Conservation (phyloP, 2,888 invertebrate genomes). For the Halocaridina rubra region DNA sequence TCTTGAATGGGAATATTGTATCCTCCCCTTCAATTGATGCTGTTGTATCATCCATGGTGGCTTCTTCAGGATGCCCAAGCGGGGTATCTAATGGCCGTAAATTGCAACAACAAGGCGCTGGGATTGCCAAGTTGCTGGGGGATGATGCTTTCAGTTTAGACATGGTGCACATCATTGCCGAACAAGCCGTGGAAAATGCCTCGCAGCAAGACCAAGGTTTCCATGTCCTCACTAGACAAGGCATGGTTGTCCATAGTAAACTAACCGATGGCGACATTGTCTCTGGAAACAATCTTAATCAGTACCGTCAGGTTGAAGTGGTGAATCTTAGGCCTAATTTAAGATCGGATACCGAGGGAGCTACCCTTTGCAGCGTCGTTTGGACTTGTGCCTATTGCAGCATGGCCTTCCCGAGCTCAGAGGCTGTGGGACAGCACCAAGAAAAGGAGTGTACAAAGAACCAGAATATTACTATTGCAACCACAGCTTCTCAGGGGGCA, state of each 20-base stretch:
- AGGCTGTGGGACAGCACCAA: conserved; percentile 31
- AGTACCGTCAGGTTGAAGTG: conserved; percentile 5
- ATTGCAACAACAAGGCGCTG: conserved; percentile 26
- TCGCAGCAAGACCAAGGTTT: conserved; percentile 2
- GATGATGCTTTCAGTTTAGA: conserved; percentile 24
- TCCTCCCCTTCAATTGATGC: conserved; percentile 24
- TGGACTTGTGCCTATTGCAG: conserved; percentile 52
- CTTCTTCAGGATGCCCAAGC: conserved; percentile 15
- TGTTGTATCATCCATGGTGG: conserved; percentile 42
- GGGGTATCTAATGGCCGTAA: conserved; percentile 6
- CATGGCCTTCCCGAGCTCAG: conserved; percentile 29
- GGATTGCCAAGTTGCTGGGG: conserved; percentile 35
- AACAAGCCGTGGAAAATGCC: conserved; percentile 9
- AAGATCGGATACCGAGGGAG: conserved; percentile 1
- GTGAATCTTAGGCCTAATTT: not conserved
- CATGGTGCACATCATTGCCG: conserved; percentile 24
- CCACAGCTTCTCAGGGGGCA: conserved; percentile 25
- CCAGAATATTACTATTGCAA: not conserved
- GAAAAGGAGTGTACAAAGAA: conserved; percentile 37
- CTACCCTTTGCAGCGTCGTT: conserved; percentile 3
- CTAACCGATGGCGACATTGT: conserved; percentile 22
- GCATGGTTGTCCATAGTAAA: conserved; percentile 40
- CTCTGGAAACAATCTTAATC: not conserved
- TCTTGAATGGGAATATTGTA: conserved; percentile 16
- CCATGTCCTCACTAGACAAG: conserved; percentile 24